Base-by-base conservation (phyloP, 2,888 invertebrate species). In the Acleris literana region DNA sequence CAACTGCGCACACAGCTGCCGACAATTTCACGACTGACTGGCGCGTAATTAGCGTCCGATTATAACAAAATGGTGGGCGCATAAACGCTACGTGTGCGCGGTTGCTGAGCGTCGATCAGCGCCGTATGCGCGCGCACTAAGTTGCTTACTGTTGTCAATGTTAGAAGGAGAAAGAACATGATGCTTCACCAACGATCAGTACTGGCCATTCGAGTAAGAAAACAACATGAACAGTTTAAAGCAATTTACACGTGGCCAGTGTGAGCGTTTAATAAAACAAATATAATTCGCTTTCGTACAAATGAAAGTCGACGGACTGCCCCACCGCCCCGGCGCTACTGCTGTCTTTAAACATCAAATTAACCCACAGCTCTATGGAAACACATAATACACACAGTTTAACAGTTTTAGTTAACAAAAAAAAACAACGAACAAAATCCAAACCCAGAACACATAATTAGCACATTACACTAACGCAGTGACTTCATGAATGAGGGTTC, bases 351-450 rank as follows among this genome's bases (percentile, higher is more conserved):
- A 75, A 71, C 76, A 77, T 89, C 89, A 90, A 39, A 39, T 13
- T 39, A 39, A 87, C 82, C 46, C 80, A 87, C 83, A 91, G 89
- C 89, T 87, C 78, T 82, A 87, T 90, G 90, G 82, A 81, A 88
- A 90, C 91, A 92, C 90, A 92, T 85, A 91, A 82, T 88, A 92
- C 92, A 92, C 90, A 92, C 90, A 92, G 84, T 87, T 90, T 90
- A 89, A 92, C 90, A 91, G 83, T 87, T 90, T 90, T 87, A 90
- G 91, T 91, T 86, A 87, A 82, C 17, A 80, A 91, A 64, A 88
- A 25, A 87, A 88, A 87, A 85, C 91, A 92, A 92, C 89, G 90
- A 92, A 91, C 90, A 92, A 90, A 91, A 90, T 86, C 83, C 88
- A 92, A 91, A 91, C 88, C 89, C 90, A 92, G 87, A 90, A 89